Percentiles rank a stretch among this genome's conserved stretches.
These are phyloP conservation scores for Prunella fulvescens DNA, from an alignment of 2,113 vertebrate species.

Conservation along the genomic window DNA sequence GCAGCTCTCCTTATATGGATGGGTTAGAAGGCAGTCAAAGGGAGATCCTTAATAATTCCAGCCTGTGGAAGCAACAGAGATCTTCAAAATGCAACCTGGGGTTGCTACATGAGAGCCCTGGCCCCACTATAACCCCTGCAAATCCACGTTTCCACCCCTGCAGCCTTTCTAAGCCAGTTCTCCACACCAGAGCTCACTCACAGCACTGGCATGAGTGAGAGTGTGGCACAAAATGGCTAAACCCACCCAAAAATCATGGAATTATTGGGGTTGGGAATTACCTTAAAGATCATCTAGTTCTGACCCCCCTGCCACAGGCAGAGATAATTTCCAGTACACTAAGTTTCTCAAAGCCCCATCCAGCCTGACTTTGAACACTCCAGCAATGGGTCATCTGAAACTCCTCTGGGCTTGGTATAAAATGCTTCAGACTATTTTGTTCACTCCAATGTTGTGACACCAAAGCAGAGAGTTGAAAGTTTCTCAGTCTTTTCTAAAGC, in stretches of 20 bases:
- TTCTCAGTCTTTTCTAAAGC: background rate
- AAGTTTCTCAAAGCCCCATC: background rate
- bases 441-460: background rate
- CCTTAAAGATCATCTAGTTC: background rate
- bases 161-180: background rate
- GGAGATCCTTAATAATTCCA: background rate
- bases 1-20: background rate
- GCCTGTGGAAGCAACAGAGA: background rate
- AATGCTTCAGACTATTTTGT: background rate
- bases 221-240: background rate
- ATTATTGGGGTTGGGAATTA: background rate
- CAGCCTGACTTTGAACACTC: background rate
- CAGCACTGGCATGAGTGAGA: fast-evolving
- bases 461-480: background rate
- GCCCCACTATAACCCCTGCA: fast-evolving
- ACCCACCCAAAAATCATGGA: background rate
- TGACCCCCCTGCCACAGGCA: background rate
- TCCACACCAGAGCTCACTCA: background rate
- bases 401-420: background rate
- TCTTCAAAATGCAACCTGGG: background rate
- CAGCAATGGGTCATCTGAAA: background rate
- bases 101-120: background rate
- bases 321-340: background rate
- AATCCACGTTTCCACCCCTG: background rate
- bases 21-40: background rate